Evolutionary conservation across 1,140 invertebrate species (phyloP), one percentile per base, ranked within the genome.

Genomic region (Drosophila teissieri): DNA sequence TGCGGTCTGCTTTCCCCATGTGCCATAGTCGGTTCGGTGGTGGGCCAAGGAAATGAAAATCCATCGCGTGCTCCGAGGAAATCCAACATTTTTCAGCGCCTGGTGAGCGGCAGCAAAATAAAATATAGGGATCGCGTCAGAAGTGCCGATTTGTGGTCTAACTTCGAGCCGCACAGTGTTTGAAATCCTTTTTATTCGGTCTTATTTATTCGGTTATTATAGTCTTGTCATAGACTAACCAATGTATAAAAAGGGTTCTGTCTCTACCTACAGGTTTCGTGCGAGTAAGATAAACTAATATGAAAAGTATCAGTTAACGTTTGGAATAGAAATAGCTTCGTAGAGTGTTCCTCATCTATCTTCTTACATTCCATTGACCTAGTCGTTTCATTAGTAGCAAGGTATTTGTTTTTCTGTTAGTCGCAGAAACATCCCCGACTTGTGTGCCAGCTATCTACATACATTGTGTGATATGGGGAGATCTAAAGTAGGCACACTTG

Each of bases 81-180:
- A 90, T 90, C 76, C 79, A 90, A 90, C 86, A 90, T 90, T 88
- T 90, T 72, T 69, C 84, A 73, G 82, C 60, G 73, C 55, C 65
- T 22, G 48, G 17, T 37, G 45, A 73, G 51, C 78, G 75, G 61
- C 79, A 77, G 64, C 76, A 51, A 89, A 88, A 88, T 88, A 80
- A 80, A 84, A 80, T 72, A 84, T 84, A 65, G 73, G 89, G 39
- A 72, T 73, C 80, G 65, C 65, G 44, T 65, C 80, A 80, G 80
- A 89, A 89, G 84, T 89, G 85, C 84, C 85, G 77, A 89, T 89
- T 90, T 90, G 74, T 78, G 80, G 73, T 80, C 80, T 80, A 63
- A 67, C 83, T 79, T 79, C 54, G 64, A 65, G 42, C 37, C 58
- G 63, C 77, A 67, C 63, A 46, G 57, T 62, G 58, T 27, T 34